Evolutionary conservation across 2,797 vertebrate genomes (phyloP), one percentile per base, ranked within the genome.

Genomic region (Epinephelus awoara): DNA sequence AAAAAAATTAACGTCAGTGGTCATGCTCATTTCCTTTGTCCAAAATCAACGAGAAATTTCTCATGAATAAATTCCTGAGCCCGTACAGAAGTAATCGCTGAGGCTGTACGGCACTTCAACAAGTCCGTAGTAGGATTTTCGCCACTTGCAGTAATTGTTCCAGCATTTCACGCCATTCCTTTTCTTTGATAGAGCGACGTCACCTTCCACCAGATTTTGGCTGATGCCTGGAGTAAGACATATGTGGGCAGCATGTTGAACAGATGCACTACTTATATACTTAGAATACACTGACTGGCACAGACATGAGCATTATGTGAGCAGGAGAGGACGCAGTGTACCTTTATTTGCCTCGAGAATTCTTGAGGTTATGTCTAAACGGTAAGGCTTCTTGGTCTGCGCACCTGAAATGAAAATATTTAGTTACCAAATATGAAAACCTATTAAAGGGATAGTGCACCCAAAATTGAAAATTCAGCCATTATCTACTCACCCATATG

Each of bases 51-150:
- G 0, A 25, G 11, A 47, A 18, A 19, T 2, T 38, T 19, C 5
- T 38, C 9, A n/a, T 58, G 29, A 58, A 58, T 58, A 18, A 21
- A 42, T 23, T 15, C 21, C 27, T 10, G 3, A 27, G 7, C 6
- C 21, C 79, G 66, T 51, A 82, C 79, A 79, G 51, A 70, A 87
- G 67, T 76, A 79, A 29, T 79, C 61, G 0, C 72, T 82, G 65
- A 84, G 11, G 34, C 13, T 82, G 51, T 59, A 84, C 15, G 85
- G 85, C 0, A 87, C 75, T 59, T 82, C 69, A 17, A 87, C 82
- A 2, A 73, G 68, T 27, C 85, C 75, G 4, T 13, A 64, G 47
- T 25, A 17, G 69, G 79, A 84, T 47, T 79, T 82, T 6, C 13
- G 5, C 82, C 82, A 87, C 18, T 70, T 82, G 46, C 82, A 87